Conservation (phyloP, 92 coral and sea anemone genomes). For the Actinostola sp. region DNA sequence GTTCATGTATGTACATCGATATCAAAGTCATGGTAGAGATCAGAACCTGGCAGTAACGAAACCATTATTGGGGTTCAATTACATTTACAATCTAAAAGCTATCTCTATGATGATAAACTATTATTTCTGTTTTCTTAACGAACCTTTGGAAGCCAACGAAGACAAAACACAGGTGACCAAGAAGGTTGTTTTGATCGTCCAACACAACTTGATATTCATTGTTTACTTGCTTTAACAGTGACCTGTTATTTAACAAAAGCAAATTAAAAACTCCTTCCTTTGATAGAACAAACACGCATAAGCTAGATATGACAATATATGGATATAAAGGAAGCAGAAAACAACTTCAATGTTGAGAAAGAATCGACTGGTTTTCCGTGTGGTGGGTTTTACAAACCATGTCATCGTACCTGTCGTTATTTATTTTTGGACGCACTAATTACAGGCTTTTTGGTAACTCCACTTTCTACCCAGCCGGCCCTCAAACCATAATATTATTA, state of each 20-base stretch:
- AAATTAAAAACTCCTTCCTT: background rate
- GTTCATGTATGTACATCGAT: too few relatives aligned
- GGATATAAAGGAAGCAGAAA: background rate
- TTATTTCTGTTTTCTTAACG: background rate
- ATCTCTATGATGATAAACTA: background rate
- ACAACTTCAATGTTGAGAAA: background rate
- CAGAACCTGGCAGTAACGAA: too few relatives aligned
- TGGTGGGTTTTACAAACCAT: background rate
- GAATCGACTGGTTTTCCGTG: background rate
- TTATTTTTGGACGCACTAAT: background rate
- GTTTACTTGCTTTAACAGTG: slow-evolving; percentile 28
- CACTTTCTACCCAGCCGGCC: too few relatives aligned
- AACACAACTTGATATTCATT: slow-evolving; percentile 15
- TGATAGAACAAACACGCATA: background rate
- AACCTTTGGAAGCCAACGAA: slow-evolving; percentile 22
- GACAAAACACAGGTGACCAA: slow-evolving; percentile 33
- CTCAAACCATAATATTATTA: slow-evolving; percentile 8
- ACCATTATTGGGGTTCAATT: too few relatives aligned
- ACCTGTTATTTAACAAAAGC: slow-evolving; percentile 24
- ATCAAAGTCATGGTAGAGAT: too few relatives aligned
- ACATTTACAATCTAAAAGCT: too few relatives aligned
- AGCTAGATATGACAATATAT: background rate
- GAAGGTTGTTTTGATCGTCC: slow-evolving; percentile 1
- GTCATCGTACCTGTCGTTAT: background rate
- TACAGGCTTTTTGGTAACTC: background rate